Base-by-base conservation (phyloP, 2,113 vertebrate genomes). In the Gavia stellata region DNA sequence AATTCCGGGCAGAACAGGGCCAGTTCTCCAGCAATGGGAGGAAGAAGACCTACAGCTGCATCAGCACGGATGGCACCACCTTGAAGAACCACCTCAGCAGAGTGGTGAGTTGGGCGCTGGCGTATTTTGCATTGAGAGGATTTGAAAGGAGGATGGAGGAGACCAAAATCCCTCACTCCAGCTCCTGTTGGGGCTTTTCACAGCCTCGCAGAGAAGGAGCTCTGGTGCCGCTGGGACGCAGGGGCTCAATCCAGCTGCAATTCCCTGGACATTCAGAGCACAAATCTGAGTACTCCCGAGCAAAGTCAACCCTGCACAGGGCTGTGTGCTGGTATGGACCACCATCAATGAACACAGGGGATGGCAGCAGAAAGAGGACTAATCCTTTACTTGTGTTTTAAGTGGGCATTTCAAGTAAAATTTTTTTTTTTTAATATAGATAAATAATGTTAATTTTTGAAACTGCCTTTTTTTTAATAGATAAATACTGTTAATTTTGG, bases 61-160 rank as follows among this genome's bases (percentile, higher is more conserved):
- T 12, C 1, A 0, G 25, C 28, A 20, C n/a, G 13, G 7, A 42
- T 4, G 19, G 62, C 33, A 52, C 50, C 8, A 0, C 11, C 63
- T 44, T 38, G 50, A 52, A 40, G 75, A 61, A 31, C 71, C 44
- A 10, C 21, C 10, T 0, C 38, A 55, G 14, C 52, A n/a, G 50
- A n/a, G 45, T 59, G 44, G 65, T 21, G 40, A 61, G 45, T 24
- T 61, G 47, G 17, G 7, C 9, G 19, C 34, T n/a, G 67, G 31
- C 31, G 59, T n/a, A 11, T 59, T 73, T 47, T 61, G 40, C 12
- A 3, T 11, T 16, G 50, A 19, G 36, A 9, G 5, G 28, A 5
- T 52, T 52, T 72, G 50, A 34, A 33, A 55, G n/a, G 40, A 61
- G 45, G 28, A 19, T 17, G 16, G 45, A 42, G 34, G 31, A 38